These are phyloP conservation scores for Rutilus rutilus DNA, from an alignment of 2,113 vertebrate species.

Conservation along the genomic window DNA sequence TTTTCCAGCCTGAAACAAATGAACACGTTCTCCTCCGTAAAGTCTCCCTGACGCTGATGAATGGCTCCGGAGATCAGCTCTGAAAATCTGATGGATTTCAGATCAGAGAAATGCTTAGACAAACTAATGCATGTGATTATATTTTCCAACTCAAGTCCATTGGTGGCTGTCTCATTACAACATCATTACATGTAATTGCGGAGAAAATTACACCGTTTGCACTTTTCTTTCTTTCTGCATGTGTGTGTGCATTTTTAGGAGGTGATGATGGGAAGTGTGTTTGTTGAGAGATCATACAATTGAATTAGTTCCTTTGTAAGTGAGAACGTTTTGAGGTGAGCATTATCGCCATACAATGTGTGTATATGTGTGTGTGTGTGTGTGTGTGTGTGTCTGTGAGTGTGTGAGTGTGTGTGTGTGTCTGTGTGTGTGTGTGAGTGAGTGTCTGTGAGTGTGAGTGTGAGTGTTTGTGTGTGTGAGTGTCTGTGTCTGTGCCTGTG, in stretches of 20 bases:
- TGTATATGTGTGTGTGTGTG: background rate
- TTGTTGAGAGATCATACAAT: constrained; percentile 88
- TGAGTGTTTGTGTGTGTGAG: too few species aligned
- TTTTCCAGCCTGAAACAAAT: constrained; percentile 84
- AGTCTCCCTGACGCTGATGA: constrained; percentile 94
- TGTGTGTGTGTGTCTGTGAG: background rate
- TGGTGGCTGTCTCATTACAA: constrained; percentile 98
- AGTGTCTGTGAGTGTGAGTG: too few species aligned
- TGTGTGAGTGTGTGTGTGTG: too few species aligned
- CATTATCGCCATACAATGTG: background rate
- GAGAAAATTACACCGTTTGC: constrained; percentile 87
- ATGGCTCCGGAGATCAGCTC: constrained; percentile 96
- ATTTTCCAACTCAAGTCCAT: constrained; percentile 99
- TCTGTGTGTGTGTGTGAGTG: too few species aligned
- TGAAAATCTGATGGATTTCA: constrained; percentile 99
- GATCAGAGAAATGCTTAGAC: constrained; percentile 97
- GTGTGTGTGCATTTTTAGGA: constrained; percentile 49
- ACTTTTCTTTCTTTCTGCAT: constrained; percentile 73
- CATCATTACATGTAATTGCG: constrained; percentile 98
- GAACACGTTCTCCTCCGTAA: constrained; percentile 85
- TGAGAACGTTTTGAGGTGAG: background rate
- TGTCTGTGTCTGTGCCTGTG: too few species aligned
- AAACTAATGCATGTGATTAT: constrained; percentile 99
- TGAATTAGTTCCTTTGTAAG: constrained; percentile 84
- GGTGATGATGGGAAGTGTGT: constrained; percentile 91